phyloP scores from a whole-genome alignment of 2,888 invertebrate genomes.

The Nineta flava region DNA sequence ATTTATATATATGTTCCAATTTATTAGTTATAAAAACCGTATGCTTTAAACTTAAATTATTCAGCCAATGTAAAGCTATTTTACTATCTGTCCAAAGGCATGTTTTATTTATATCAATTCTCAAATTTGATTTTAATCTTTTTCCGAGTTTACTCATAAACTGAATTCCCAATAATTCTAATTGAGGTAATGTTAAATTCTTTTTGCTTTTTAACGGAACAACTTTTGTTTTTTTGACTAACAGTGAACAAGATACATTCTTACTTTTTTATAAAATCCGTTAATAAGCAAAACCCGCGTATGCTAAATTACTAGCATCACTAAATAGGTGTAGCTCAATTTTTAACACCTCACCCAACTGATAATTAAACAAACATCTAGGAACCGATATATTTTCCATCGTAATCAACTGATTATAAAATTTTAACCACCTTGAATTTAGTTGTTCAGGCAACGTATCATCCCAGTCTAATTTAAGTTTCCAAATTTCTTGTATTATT shows the following conservation, averaged over 20 bases:
- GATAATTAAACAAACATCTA: not conserved
- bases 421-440: not conserved
- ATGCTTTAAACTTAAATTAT: not conserved
- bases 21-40: not conserved
- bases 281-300: not conserved
- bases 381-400: not conserved
- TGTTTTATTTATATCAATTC: not conserved
- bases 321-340: not conserved
- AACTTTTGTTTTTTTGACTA: not conserved
- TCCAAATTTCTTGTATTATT: not conserved
- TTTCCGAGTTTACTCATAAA: not conserved
- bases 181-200: not conserved
- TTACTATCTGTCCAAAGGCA: not conserved
- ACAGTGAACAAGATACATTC: not conserved
- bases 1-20: not conserved
- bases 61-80: not conserved
- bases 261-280: not conserved
- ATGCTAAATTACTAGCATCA: not conserved
- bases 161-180: not conserved
- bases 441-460: not conserved
- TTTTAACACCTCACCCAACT: not conserved
- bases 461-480: not conserved
- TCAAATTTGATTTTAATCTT: not conserved
- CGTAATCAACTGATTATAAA: not conserved
- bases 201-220: not conserved